Conservation (phyloP, 1,140 invertebrate genomes). For the Achroia grisella region DNA sequence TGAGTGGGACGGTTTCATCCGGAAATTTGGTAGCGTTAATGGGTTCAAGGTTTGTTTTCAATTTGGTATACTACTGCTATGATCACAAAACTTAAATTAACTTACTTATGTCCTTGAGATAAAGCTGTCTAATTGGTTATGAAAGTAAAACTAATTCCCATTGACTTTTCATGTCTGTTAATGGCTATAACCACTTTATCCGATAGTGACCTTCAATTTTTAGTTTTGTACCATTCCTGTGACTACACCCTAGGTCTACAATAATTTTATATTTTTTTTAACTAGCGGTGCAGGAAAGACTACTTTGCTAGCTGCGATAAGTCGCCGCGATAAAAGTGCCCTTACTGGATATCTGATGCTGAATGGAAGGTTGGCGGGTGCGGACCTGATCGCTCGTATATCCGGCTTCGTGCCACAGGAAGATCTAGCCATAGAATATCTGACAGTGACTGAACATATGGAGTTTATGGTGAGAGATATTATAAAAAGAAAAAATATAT, state of each 20-base stretch:
- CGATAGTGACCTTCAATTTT: too few relatives aligned
- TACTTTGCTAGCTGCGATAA: conserved; percentile 80
- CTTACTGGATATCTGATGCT: conserved; percentile 78
- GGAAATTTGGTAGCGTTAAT: conserved; percentile 75
- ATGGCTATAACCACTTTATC: too few relatives aligned
- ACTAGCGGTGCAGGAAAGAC: conserved; percentile 83
- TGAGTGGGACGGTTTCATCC: conserved; percentile 73
- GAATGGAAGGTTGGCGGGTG: conserved; percentile 77
- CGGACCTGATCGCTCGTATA: conserved; percentile 78
- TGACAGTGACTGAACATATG: conserved; percentile 83
- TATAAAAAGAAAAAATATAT: too few relatives aligned
- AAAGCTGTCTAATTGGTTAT: too few relatives aligned
- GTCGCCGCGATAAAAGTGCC: conserved; percentile 77
- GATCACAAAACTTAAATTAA: too few relatives aligned
- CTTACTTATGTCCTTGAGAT: too few relatives aligned
- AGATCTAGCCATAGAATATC: conserved; percentile 79
- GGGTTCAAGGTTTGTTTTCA: conserved; percentile 63
- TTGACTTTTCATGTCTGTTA: too few relatives aligned
- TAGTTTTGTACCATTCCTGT: too few relatives aligned
- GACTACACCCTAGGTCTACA: too few relatives aligned
- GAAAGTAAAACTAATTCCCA: too few relatives aligned
- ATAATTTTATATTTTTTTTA: conserved; percentile 3
- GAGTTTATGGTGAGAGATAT: conserved; percentile 80
- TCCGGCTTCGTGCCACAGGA: conserved; percentile 84
- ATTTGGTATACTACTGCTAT: too few relatives aligned